These are phyloP conservation scores for Malthinus seriepunctatus DNA, from an alignment of 2,888 invertebrate species.

Conservation along the genomic window DNA sequence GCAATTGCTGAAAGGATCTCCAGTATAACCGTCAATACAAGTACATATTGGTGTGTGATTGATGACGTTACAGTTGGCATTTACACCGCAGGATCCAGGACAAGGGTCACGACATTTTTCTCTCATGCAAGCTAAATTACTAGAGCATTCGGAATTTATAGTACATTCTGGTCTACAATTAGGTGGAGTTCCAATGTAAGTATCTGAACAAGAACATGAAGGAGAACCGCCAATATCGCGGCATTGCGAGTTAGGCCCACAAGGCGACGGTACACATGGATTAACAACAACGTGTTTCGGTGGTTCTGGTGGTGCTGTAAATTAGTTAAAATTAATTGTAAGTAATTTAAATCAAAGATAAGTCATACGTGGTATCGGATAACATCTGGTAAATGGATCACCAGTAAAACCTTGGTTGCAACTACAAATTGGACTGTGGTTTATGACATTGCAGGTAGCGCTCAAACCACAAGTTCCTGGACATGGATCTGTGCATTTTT, in stretches of 20 bases:
- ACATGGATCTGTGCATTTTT: slow-evolving; percentile 62
- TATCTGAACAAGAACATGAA: slow-evolving; percentile 69
- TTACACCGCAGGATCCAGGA: slow-evolving; percentile 75
- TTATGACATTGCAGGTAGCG: slow-evolving; percentile 59
- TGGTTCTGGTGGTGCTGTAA: slow-evolving; percentile 37
- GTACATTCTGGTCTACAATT: slow-evolving; percentile 79
- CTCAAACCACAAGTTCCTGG: slow-evolving; percentile 59
- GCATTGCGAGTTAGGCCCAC: slow-evolving; percentile 68
- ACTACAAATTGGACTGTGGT: slow-evolving; percentile 63
- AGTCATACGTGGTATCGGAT: slow-evolving; percentile 26
- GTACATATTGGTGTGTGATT: slow-evolving; percentile 73
- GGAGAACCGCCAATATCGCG: slow-evolving; percentile 66
- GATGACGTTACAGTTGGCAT: slow-evolving; percentile 72
- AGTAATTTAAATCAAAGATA: neutral
- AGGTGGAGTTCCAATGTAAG: slow-evolving; percentile 77
- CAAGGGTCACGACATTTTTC: slow-evolving; percentile 80
- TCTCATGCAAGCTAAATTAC: slow-evolving; percentile 69
- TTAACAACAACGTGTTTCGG: slow-evolving; percentile 24
- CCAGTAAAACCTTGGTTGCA: slow-evolving; percentile 69
- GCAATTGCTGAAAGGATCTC: slow-evolving; percentile 76
- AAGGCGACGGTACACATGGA: slow-evolving; percentile 68
- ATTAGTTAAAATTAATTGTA: slow-evolving; percentile 20
- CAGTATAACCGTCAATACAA: slow-evolving; percentile 73
- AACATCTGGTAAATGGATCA: slow-evolving; percentile 63
- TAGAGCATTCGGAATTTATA: slow-evolving; percentile 72